phyloP scores from a whole-genome alignment of 2,888 invertebrate genomes.

The Drosophila falleni region DNA sequence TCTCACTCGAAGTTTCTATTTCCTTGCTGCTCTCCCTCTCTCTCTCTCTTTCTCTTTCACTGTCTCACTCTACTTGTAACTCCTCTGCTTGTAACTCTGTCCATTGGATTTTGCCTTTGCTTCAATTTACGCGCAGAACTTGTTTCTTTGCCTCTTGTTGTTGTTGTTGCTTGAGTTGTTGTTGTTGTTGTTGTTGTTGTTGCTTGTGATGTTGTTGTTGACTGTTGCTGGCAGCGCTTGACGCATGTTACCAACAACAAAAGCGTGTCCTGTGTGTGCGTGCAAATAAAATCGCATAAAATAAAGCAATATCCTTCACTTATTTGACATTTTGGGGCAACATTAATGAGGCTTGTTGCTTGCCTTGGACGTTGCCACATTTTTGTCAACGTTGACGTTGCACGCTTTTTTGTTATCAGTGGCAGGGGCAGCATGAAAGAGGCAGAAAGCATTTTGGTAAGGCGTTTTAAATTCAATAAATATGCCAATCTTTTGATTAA shows the following conservation, averaged over 20 bases:
- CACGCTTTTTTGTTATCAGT: not conserved
- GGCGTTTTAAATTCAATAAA: conserved; percentile 62
- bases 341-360: conserved; percentile 65
- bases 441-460: conserved; percentile 15
- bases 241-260: conserved; percentile 44
- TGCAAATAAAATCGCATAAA: conserved; percentile 71
- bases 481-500: conserved; percentile 61
- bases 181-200: conserved; percentile 16
- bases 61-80: not conserved
- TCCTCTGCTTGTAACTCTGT: conserved; percentile 4
- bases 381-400: not conserved
- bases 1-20: not conserved
- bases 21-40: not conserved
- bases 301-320: conserved; percentile 80
- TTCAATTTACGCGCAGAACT: conserved; percentile 51
- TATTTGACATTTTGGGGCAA: conserved; percentile 74
- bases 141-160: conserved; percentile 28
- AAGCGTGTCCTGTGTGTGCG: conserved; percentile 31
- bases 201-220: conserved; percentile 29
- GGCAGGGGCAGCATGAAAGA: not conserved
- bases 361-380: conserved; percentile 15
- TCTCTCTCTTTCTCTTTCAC: not conserved
- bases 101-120: conserved; percentile 26
- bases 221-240: conserved; percentile 44
- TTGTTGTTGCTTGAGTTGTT: conserved; percentile 3